phyloP scores from a whole-genome alignment of 2,797 vertebrate genomes.

The Takifugu rubripes region DNA sequence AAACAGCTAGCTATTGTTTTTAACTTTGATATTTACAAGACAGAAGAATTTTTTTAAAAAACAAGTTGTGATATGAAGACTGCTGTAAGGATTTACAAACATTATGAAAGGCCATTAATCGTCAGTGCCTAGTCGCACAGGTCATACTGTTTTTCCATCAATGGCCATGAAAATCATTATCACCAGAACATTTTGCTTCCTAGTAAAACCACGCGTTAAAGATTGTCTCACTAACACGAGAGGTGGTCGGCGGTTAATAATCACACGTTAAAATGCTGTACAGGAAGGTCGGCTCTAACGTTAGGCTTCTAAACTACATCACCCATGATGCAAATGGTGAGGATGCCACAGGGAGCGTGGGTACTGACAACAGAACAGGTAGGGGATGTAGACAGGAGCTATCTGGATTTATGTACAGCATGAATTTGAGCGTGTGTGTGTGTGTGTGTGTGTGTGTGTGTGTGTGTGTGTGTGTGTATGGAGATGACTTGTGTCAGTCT shows the following conservation, averaged over 20 bases:
- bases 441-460: neutral
- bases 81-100: constrained; percentile 77
- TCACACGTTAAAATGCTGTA: constrained; percentile 57
- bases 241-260: constrained; percentile 65
- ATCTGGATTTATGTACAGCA: too few species aligned
- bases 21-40: constrained; percentile 65
- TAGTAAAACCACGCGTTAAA: constrained; percentile 63
- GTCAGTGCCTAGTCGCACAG: constrained; percentile 60
- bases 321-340: constrained; percentile 50
- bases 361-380: constrained; percentile 27
- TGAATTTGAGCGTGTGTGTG: neutral
- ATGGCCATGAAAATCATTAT: constrained; percentile 55
- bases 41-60: constrained; percentile 54
- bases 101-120: constrained; percentile 80
- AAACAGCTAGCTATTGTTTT: constrained; percentile 69
- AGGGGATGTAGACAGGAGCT: constrained; percentile 32
- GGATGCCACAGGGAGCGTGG: constrained; percentile 22
- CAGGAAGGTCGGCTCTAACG: constrained; percentile 31
- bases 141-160: constrained; percentile 55
- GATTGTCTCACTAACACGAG: constrained; percentile 76
- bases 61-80: constrained; percentile 73
- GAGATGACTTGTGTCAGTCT: too few species aligned
- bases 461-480: too few species aligned
- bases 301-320: constrained; percentile 36
- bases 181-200: constrained; percentile 51